Evolutionary conservation across 37 sponge, comb jelly and placozoan genomes (phyloP).

Genomic region (Amphimedon queenslandica): DNA sequence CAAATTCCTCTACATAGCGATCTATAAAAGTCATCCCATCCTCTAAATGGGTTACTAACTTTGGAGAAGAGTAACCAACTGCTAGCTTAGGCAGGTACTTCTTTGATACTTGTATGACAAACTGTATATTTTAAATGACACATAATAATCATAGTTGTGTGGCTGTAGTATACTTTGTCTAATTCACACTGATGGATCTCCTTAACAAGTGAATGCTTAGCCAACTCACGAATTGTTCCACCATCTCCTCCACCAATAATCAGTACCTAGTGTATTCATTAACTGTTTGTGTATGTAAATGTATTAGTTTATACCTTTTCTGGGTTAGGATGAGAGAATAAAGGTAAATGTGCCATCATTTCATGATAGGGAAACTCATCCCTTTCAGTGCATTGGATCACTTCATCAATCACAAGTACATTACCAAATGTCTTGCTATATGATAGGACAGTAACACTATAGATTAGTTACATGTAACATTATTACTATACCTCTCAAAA

Average conservation of each 20-base stretch:
- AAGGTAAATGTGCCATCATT: constrained; percentile 74
- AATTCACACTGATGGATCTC: constrained; percentile 47
- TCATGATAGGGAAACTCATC: constrained; percentile 90
- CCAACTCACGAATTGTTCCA: constrained; percentile 51
- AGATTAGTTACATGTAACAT: constrained; percentile 20
- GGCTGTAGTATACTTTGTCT: too few species aligned
- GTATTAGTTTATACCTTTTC: constrained; percentile 29
- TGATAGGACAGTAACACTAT: not conserved
- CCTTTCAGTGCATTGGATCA: constrained; percentile 81
- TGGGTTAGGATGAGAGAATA: constrained; percentile 79
- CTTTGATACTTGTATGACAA: constrained; percentile 66
- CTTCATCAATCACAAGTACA: constrained; percentile 82
- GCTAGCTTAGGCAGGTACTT: constrained; percentile 72
- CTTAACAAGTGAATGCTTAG: constrained; percentile 49
- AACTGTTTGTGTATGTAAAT: not conserved
- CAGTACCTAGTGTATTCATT: constrained; percentile 15
- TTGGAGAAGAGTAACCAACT: constrained; percentile 44
- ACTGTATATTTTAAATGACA: too few species aligned
- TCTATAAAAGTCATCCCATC: constrained; percentile 67
- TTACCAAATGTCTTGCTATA: constrained; percentile 69
- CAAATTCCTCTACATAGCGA: constrained; percentile 45
- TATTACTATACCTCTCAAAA: constrained; percentile 26
- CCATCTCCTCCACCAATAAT: constrained; percentile 76
- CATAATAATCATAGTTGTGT: too few species aligned
- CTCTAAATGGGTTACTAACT: constrained; percentile 47